A percentile compares a stretch with the other conserved stretches of the same genome.
phyloP scores from a whole-genome alignment of 2,888 invertebrate species.

The Drosophila stalkeri region DNA sequence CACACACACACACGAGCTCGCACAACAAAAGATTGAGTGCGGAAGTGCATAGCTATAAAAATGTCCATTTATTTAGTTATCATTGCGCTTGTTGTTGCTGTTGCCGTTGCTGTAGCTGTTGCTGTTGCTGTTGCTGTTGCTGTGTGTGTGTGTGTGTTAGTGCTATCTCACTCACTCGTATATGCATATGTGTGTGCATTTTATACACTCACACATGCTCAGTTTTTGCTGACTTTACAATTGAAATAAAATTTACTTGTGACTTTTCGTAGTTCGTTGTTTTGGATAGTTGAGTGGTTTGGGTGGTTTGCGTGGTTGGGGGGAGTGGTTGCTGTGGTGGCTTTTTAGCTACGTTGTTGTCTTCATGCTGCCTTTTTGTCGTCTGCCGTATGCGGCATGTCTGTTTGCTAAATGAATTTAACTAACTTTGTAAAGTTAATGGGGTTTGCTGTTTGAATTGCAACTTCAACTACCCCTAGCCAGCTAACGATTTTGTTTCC shows the following conservation, averaged over 20 bases:
- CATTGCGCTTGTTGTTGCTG: constrained; percentile 74
- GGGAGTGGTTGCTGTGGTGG: constrained; percentile 20
- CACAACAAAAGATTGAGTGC: constrained; percentile 78
- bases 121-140: constrained; percentile 40
- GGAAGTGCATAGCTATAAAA: constrained; percentile 81
- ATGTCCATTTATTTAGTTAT: constrained; percentile 81
- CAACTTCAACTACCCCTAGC: constrained; percentile 36
- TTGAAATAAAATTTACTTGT: constrained; percentile 81
- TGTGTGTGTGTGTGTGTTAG: constrained; percentile 30
- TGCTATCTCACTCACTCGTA: constrained; percentile 3
- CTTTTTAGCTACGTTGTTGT: constrained; percentile 37
- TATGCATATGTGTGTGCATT: constrained; percentile 44
- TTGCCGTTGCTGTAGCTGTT: background rate
- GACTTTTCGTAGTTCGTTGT: constrained; percentile 75
- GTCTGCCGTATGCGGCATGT: constrained; percentile 49
- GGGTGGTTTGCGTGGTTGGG: constrained; percentile 24
- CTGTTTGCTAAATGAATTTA: constrained; percentile 80
- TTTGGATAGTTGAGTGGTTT: constrained; percentile 35
- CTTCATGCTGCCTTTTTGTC: constrained; percentile 51
- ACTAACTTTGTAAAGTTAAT: constrained; percentile 81
- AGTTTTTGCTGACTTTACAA: constrained; percentile 74
- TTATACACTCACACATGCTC: constrained; percentile 32
- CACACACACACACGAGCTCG: constrained; percentile 31
- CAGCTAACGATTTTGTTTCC: constrained; percentile 14
- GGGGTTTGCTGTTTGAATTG: constrained; percentile 80